These are phyloP conservation scores for Charadrius vociferus DNA, from an alignment of 2,113 vertebrate genomes.

Conservation along the genomic window DNA sequence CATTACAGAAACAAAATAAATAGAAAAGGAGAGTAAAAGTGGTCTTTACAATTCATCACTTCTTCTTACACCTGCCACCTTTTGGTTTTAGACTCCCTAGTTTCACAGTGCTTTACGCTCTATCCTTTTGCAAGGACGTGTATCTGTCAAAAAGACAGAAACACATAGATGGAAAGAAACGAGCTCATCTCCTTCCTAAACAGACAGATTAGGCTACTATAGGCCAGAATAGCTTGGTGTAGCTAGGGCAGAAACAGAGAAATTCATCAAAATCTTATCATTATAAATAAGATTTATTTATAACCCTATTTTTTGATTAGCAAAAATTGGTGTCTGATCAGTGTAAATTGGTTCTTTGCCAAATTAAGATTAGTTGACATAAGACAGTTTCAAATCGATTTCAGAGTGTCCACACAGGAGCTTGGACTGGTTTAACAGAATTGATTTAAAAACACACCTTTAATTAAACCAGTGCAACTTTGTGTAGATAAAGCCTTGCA, in stretches of 20 bases:
- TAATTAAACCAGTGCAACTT: slow-evolving; percentile 47
- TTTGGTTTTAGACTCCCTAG: neutral
- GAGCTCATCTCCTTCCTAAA: neutral
- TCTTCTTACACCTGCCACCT: neutral
- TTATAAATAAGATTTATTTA: neutral
- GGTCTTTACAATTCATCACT: neutral
- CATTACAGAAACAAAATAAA: neutral
- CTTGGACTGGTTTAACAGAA: slow-evolving; percentile 43
- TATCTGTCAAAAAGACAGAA: neutral
- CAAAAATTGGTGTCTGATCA: neutral
- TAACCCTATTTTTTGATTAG: neutral
- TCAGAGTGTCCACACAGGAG: slow-evolving; percentile 11
- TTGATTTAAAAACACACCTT: slow-evolving; percentile 57
- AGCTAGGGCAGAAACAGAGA: neutral
- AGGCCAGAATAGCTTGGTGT: neutral
- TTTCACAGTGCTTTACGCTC: neutral
- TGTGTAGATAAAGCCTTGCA: slow-evolving; percentile 29
- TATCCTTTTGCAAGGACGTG: neutral
- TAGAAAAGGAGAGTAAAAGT: neutral
- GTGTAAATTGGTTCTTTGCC: neutral
- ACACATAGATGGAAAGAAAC: neutral
- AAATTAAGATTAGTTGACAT: slow-evolving; percentile 15
- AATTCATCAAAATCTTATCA: neutral
- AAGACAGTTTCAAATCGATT: slow-evolving; percentile 31
- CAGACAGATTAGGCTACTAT: neutral